phyloP scores from a whole-genome alignment of 2,113 vertebrate genomes.

The Brachypodius melanocephalos region DNA sequence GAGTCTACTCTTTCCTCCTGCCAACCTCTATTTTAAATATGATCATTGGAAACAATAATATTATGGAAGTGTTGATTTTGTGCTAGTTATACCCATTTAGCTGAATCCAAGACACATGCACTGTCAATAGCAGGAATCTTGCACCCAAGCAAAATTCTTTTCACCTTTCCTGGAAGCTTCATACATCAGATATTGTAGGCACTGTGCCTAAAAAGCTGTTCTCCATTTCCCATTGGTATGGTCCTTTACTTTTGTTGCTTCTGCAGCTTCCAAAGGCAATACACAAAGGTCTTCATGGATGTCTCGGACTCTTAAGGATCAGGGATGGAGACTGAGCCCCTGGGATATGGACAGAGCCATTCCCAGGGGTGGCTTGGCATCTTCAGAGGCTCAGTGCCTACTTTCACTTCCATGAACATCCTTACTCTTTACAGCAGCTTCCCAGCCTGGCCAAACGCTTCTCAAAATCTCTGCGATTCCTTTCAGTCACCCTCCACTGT shows the following conservation, averaged over 20 bases:
- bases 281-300: background rate
- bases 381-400: background rate
- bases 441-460: background rate
- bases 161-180: background rate
- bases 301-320: background rate
- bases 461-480: background rate
- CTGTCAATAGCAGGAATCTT: background rate
- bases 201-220: background rate
- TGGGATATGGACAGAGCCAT: background rate
- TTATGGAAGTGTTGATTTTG: background rate
- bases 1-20: background rate
- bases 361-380: background rate
- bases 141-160: background rate
- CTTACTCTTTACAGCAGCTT: background rate
- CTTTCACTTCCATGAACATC: background rate
- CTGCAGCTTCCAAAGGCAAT: background rate
- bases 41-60: background rate
- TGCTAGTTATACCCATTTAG: background rate
- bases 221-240: rapidly evolving
- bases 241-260: background rate
- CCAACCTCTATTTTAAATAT: background rate
- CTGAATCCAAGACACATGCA: background rate
- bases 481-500: background rate
- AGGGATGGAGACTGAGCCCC: background rate
- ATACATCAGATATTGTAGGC: background rate